phyloP scores from a whole-genome alignment of 2,888 invertebrate species.

The Cephus sareptanus region DNA sequence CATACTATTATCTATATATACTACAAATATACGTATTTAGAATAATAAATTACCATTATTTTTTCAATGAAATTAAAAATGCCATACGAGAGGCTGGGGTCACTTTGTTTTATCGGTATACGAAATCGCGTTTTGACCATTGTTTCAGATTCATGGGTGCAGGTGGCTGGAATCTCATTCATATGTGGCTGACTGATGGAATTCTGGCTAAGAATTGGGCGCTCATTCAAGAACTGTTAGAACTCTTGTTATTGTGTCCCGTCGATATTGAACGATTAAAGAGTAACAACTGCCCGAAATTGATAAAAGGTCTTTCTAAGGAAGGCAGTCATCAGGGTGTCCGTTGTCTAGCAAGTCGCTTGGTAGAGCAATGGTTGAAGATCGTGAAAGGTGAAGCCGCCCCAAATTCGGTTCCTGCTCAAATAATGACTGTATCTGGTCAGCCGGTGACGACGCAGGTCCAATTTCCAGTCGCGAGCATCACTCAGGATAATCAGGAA shows the following conservation, averaged over 20 bases:
- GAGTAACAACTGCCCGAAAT: constrained; percentile 91
- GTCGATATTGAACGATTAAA: constrained; percentile 91
- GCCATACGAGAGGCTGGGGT: background rate
- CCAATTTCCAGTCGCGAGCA: background rate
- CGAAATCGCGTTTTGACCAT: constrained; percentile 14
- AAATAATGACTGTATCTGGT: constrained; percentile 66
- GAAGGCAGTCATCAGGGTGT: constrained; percentile 84
- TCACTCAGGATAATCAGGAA: background rate
- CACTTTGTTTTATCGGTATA: background rate
- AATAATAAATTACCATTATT: background rate
- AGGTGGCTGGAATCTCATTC: constrained; percentile 92
- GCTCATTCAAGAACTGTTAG: constrained; percentile 86
- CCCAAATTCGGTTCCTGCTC: constrained; percentile 58
- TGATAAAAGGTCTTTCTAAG: constrained; percentile 88
- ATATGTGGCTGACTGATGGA: constrained; percentile 91
- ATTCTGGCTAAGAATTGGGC: constrained; percentile 87
- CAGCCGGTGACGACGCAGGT: constrained; percentile 34
- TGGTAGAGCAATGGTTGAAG: constrained; percentile 91
- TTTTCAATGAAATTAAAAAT: background rate
- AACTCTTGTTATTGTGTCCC: constrained; percentile 86
- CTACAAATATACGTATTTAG: no score
- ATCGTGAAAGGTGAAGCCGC: constrained; percentile 84
- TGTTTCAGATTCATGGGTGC: constrained; percentile 81
- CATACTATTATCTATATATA: background rate
- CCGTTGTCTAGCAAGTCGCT: constrained; percentile 79